Conservation (phyloP, 1,140 invertebrate genomes). For the Trinorchestia longiramus region DNA sequence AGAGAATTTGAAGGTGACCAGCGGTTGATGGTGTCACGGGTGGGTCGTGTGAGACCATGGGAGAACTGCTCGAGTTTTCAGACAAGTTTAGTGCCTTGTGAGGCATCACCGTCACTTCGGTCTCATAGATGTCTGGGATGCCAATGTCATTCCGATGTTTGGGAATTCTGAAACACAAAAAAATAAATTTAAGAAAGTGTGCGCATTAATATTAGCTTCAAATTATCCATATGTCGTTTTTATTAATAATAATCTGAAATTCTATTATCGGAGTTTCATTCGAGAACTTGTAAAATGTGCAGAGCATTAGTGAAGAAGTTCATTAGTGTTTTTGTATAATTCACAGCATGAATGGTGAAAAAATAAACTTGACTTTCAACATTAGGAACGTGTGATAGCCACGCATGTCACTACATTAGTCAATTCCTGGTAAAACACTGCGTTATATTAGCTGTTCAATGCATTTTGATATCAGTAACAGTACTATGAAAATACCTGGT, state of each 20-base stretch:
- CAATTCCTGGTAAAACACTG: too few species aligned
- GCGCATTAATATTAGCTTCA: not conserved
- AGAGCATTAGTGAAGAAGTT: not conserved
- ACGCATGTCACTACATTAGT: too few species aligned
- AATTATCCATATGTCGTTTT: not conserved
- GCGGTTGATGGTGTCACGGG: not conserved
- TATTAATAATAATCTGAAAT: not conserved
- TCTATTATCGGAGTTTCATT: not conserved
- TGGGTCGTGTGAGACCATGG: not conserved
- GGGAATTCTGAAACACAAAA: conserved; percentile 58
- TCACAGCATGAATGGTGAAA: too few species aligned
- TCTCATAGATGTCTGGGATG: conserved; percentile 64
- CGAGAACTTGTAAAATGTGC: not conserved
- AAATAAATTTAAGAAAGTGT: not conserved
- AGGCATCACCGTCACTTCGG: conserved; percentile 58
- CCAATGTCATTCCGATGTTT: conserved; percentile 57
- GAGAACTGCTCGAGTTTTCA: not conserved
- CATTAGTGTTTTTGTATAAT: not conserved
- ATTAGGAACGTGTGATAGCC: too few species aligned
- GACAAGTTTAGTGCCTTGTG: conserved; percentile 10
- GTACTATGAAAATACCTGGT: conserved; percentile 58
- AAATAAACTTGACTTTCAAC: too few species aligned
- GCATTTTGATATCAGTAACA: too few species aligned
- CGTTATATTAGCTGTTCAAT: too few species aligned
- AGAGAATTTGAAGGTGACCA: not conserved